phyloP scores from a whole-genome alignment of 2,797 vertebrate genomes.

The Lithobates sylvaticus region DNA sequence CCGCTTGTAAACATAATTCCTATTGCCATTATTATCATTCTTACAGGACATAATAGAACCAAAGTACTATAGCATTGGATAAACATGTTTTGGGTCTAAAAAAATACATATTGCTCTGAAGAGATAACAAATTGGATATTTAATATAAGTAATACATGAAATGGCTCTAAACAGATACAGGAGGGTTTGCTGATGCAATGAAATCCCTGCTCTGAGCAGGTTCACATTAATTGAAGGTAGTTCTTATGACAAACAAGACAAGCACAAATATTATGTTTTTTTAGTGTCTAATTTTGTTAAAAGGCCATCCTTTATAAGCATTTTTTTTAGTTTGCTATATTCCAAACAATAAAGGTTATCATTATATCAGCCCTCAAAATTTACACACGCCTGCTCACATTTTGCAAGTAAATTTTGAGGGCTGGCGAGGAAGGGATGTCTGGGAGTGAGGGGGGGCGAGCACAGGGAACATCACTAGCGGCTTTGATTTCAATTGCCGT shows the following conservation, averaged over 20 bases:
- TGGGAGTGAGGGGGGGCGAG: too few species aligned
- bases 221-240: neutral
- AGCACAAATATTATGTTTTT: neutral
- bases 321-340: neutral
- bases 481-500: too few species aligned
- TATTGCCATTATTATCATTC: constrained; percentile 36
- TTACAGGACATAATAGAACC: constrained; percentile 21
- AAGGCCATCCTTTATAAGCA: neutral
- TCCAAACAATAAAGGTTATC: neutral
- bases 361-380: too few species aligned
- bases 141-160: neutral
- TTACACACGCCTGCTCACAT: too few species aligned
- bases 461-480: too few species aligned
- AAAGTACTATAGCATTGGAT: constrained; percentile 8
- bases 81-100: constrained; percentile 18
- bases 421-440: too few species aligned
- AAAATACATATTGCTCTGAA: neutral
- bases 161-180: neutral
- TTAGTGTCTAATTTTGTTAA: too few species aligned
- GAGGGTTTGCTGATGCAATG: neutral
- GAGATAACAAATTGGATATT: constrained; percentile 11
- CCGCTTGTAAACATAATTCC: constrained; percentile 41
- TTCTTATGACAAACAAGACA: neutral
- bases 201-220: neutral
- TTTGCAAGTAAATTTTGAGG: too few species aligned